phyloP scores from a whole-genome alignment of 1,140 invertebrate genomes.

The Coptotermes formosanus region DNA sequence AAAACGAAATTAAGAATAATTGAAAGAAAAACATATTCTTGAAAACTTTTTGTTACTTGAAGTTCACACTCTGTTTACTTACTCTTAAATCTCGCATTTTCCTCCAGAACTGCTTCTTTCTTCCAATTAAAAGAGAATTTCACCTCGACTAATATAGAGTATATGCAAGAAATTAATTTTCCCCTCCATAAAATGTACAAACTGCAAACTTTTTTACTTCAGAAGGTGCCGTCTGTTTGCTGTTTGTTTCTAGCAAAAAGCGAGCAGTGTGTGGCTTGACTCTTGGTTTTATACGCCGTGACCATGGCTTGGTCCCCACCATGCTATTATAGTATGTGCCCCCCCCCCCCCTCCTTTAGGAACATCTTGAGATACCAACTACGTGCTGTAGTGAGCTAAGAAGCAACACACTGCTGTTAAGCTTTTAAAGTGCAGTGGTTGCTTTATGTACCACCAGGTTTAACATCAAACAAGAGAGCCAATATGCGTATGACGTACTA shows the following conservation, averaged over 20 bases:
- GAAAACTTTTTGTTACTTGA: neutral
- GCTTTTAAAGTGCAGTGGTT: too few relatives aligned
- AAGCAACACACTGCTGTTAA: too few relatives aligned
- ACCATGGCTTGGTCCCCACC: neutral
- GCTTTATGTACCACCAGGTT: too few relatives aligned
- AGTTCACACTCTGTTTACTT: constrained; percentile 2
- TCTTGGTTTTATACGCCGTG: neutral
- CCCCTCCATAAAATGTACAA: neutral
- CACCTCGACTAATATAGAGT: neutral
- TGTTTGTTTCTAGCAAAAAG: neutral
- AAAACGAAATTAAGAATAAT: neutral
- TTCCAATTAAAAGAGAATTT: neutral
- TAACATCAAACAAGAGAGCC: too few relatives aligned
- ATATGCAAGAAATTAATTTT: neutral
- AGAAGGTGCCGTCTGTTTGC: neutral
- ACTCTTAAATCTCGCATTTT: neutral
- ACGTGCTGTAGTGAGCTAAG: neutral
- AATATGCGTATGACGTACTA: too few relatives aligned
- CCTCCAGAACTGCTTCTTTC: neutral
- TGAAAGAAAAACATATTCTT: neutral
- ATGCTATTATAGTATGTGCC: neutral
- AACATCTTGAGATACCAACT: neutral
- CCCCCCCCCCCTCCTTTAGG: neutral
- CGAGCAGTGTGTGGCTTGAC: neutral
- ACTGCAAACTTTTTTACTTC: neutral